Conservation (phyloP, 2,888 invertebrate species). For the Bimastos eiseni region DNA sequence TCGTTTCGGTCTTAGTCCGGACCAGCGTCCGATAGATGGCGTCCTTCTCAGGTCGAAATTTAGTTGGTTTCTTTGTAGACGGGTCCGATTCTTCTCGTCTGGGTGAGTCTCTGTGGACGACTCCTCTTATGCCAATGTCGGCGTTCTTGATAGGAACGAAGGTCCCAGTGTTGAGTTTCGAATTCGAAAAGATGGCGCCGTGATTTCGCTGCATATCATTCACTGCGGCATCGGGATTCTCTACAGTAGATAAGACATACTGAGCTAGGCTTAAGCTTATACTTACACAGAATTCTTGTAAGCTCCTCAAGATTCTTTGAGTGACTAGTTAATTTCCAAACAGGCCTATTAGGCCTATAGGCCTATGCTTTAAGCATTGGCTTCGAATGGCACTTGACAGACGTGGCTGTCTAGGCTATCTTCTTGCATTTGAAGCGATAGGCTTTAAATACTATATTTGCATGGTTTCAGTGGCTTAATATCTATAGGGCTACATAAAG, state of each 20-base stretch:
- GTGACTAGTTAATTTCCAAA: neutral
- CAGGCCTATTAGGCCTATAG: neutral
- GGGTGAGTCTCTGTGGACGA: neutral
- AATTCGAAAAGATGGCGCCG: neutral
- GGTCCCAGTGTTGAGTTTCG: neutral
- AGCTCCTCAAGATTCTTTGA: neutral
- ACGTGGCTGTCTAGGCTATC: too few species aligned
- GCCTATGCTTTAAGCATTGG: too few species aligned
- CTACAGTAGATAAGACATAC: neutral
- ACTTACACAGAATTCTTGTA: too few species aligned
- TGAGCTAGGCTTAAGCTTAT: too few species aligned
- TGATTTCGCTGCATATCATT: neutral
- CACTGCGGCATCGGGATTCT: neutral
- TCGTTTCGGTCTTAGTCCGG: neutral
- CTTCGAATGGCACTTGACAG: too few species aligned
- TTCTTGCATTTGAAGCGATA: too few species aligned
- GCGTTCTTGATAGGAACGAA: constrained; percentile 16
- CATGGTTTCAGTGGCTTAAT: too few species aligned
- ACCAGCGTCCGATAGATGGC: neutral
- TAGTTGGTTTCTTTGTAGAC: neutral
- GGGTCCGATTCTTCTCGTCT: neutral
- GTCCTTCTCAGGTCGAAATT: neutral
- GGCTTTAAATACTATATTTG: too few species aligned
- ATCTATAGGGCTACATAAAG: too few species aligned
- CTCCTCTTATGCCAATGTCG: neutral